phyloP scores from a whole-genome alignment of 2,888 invertebrate genomes.

The Catocala fraxini region DNA sequence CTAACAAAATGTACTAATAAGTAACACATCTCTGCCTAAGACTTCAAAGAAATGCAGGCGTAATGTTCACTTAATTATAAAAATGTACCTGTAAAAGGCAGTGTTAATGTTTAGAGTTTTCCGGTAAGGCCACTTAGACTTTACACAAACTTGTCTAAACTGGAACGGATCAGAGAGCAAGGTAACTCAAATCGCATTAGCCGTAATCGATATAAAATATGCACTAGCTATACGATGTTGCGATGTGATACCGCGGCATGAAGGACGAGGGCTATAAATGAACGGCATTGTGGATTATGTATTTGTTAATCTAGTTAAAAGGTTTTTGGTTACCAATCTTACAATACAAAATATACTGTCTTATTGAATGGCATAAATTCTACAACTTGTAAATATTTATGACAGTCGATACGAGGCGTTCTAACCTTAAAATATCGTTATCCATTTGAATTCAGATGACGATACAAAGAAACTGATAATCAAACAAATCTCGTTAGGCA shows the following conservation, averaged over 20 bases:
- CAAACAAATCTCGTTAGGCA: too few relatives aligned
- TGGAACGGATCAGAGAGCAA: slow-evolving; percentile 66
- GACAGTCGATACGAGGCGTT: neutral
- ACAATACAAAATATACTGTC: neutral
- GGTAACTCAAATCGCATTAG: slow-evolving; percentile 79
- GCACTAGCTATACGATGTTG: slow-evolving; percentile 40
- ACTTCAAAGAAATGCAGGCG: too few relatives aligned
- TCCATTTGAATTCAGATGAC: neutral
- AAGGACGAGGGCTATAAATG: slow-evolving; percentile 29
- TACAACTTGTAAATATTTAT: too few relatives aligned
- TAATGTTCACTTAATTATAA: too few relatives aligned
- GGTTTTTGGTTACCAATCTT: slow-evolving; percentile 1
- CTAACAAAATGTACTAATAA: too few relatives aligned
- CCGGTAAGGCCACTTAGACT: slow-evolving; percentile 21
- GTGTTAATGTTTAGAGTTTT: slow-evolving; percentile 18
- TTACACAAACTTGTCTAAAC: slow-evolving; percentile 63
- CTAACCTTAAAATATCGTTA: neutral
- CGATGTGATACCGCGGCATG: slow-evolving; percentile 13
- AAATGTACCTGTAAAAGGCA: neutral
- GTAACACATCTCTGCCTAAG: too few relatives aligned
- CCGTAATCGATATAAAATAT: slow-evolving; percentile 66
- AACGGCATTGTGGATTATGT: neutral
- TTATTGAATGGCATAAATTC: too few relatives aligned
- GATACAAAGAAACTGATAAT: too few relatives aligned
- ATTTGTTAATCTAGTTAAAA: neutral